Percentiles rank a stretch among this genome's conserved stretches.
Evolutionary conservation across 2,113 vertebrate species (phyloP).

Genomic region (Pelusios castaneus): DNA sequence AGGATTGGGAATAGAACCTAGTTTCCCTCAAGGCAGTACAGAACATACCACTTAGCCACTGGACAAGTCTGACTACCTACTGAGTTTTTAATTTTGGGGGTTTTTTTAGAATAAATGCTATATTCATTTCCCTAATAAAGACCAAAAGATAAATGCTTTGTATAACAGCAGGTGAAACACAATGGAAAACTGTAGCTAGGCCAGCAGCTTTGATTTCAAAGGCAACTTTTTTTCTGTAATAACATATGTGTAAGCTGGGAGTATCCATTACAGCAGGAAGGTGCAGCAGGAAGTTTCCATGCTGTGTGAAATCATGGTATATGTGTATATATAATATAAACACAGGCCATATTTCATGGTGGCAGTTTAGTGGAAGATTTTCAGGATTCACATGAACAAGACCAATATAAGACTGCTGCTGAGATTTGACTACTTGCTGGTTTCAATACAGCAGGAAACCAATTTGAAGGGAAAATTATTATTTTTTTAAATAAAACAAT

Average conservation of each 20-base stretch:
- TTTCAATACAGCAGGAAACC: not conserved
- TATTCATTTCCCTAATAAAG: not conserved
- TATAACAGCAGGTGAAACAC: not conserved
- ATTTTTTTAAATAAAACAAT: not conserved
- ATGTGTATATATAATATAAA: conserved; percentile 31
- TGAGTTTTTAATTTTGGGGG: rapidly evolving
- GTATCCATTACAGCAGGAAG: not conserved
- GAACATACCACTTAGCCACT: not conserved
- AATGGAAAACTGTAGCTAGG: not conserved
- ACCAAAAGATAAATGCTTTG: not conserved
- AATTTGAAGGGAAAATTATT: conserved; percentile 7
- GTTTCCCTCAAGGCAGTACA: not conserved
- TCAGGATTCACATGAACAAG: conserved; percentile 34
- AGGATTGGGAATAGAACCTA: rapidly evolving
- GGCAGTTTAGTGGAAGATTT: not conserved
- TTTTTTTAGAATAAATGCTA: not conserved
- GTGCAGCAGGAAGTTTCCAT: not conserved
- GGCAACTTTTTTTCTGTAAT: not conserved
- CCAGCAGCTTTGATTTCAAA: conserved; percentile 11
- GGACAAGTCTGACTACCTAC: not conserved
- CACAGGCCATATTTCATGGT: not conserved
- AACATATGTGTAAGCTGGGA: not conserved
- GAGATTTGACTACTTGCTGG: conserved; percentile 44
- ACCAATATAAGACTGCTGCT: conserved; percentile 8
- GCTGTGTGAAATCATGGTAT: not conserved